phyloP scores from a whole-genome alignment of 2,113 vertebrate genomes.

The Dermatemys mawii region DNA sequence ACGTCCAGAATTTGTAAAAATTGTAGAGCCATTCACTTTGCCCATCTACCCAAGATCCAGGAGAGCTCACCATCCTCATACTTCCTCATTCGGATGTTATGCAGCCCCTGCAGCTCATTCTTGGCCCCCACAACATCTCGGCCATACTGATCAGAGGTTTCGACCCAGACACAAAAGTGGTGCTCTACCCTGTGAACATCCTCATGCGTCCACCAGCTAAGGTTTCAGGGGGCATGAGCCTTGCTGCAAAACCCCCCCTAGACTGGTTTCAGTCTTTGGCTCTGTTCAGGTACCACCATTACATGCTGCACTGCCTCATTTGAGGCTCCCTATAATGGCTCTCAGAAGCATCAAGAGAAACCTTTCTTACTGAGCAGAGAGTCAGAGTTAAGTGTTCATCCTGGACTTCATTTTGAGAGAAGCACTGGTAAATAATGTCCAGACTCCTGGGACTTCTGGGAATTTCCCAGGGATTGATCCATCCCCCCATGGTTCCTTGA shows the following conservation, averaged over 20 bases:
- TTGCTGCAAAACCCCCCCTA: not conserved
- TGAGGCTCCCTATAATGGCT: not conserved
- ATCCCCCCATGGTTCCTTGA: not conserved
- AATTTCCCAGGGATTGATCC: not conserved
- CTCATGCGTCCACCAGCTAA: rapidly evolving
- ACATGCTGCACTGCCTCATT: rapidly evolving
- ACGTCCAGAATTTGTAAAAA: not conserved
- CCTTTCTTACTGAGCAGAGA: not conserved
- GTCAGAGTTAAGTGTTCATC: not conserved
- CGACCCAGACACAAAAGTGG: not conserved
- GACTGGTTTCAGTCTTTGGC: rapidly evolving
- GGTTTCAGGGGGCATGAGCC: rapidly evolving
- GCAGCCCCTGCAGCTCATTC: not conserved
- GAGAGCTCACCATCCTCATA: not conserved
- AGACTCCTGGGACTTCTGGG: not conserved
- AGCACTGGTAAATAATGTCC: not conserved
- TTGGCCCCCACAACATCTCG: not conserved
- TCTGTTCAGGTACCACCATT: not conserved
- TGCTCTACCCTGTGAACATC: not conserved
- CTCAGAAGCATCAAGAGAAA: not conserved
- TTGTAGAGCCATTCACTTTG: not conserved
- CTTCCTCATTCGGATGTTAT: too few species aligned
- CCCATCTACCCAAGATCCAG: not conserved
- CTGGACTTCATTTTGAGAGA: not conserved
- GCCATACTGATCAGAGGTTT: not conserved